phyloP scores from a whole-genome alignment of 1,140 invertebrate species.

The Penaeus indicus region DNA sequence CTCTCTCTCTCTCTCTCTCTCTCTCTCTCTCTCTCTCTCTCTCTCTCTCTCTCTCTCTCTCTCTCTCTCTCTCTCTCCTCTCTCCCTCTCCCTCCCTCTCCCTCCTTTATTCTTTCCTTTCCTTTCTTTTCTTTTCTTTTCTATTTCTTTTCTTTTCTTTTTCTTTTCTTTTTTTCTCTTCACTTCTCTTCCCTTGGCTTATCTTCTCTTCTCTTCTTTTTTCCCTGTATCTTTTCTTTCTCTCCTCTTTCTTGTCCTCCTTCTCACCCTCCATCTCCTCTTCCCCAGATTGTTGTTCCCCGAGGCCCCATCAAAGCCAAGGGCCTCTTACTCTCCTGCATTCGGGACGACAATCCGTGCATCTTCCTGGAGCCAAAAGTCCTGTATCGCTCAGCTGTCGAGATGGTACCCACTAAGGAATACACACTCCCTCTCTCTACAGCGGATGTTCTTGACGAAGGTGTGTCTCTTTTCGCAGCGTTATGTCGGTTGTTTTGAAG shows the following conservation, averaged over 20 bases:
- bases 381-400: slow-evolving; percentile 93
- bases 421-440: slow-evolving; percentile 90
- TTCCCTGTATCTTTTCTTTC: not conserved
- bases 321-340: slow-evolving; percentile 92
- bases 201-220: no score
- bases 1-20: not conserved
- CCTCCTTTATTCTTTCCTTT: no score
- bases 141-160: no score
- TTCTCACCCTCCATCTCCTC: not conserved
- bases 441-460: slow-evolving; percentile 90
- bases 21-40: not conserved
- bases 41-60: not conserved
- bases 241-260: not conserved
- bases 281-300: slow-evolving; percentile 90
- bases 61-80: no score
- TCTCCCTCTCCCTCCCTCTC: no score
- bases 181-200: no score
- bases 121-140: no score
- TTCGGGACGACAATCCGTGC: slow-evolving; percentile 93
- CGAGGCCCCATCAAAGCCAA: slow-evolving; percentile 96
- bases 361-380: slow-evolving; percentile 98
- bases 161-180: no score
- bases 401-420: slow-evolving; percentile 89
- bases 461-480: slow-evolving; percentile 71
- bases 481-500: not conserved